phyloP scores from a whole-genome alignment of 2,797 vertebrate species.

The Acestrorhynchus altus region DNA sequence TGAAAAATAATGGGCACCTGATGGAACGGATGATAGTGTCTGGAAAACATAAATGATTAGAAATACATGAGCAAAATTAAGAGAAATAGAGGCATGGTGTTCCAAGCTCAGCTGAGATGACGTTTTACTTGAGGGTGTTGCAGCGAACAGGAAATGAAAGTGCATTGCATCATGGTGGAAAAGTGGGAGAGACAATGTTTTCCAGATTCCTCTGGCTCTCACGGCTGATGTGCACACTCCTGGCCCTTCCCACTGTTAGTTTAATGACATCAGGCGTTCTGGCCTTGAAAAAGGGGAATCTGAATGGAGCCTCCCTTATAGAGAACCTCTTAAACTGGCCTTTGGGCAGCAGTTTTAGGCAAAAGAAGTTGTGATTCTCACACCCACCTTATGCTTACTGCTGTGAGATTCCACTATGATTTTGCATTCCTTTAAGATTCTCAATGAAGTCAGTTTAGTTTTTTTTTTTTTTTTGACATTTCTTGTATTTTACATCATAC shows the following conservation, averaged over 20 bases:
- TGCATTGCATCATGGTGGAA: constrained; percentile 70
- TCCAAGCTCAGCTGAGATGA: constrained; percentile 28
- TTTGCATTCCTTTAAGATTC: neutral
- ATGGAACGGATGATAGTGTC: constrained; percentile 1
- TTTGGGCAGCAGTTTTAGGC: neutral
- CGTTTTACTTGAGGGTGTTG: constrained; percentile 50
- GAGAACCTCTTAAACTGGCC: constrained; percentile 5
- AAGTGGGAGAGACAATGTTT: constrained; percentile 67
- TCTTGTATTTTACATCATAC: constrained; percentile 41
- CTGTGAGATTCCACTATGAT: neutral
- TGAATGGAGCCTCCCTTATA: constrained; percentile 17
- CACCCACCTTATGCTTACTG: neutral
- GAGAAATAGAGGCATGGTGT: constrained; percentile 12
- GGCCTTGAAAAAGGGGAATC: constrained; percentile 27
- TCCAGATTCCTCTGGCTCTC: constrained; percentile 63
- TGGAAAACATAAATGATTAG: constrained; percentile 2
- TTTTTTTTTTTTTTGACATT: neutral
- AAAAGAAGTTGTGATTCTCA: neutral
- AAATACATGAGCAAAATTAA: neutral
- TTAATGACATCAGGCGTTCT: constrained; percentile 49
- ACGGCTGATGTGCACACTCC: constrained; percentile 25
- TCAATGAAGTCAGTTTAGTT: neutral
- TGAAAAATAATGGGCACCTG: neutral
- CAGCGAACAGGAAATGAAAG: constrained; percentile 54
- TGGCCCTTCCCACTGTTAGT: constrained; percentile 43